Evolutionary conservation across 2,797 vertebrate genomes (phyloP).

Genomic region (Xerus rutilus): DNA sequence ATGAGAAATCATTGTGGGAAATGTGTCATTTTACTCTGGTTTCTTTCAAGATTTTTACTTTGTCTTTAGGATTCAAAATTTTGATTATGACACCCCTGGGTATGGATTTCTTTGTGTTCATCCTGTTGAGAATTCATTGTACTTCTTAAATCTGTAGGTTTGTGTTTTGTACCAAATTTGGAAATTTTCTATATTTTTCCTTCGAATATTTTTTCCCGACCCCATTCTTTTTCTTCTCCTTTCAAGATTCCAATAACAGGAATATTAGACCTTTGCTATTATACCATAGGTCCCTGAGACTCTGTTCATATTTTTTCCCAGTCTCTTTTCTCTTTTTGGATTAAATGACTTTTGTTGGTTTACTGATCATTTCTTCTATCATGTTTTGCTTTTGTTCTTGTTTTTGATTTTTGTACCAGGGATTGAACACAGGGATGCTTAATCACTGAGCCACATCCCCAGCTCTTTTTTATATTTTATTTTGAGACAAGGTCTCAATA

Average conservation of each 20-base stretch:
- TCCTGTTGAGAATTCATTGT: neutral
- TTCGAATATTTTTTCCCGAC: neutral
- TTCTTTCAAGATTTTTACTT: neutral
- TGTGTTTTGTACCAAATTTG: slow-evolving; percentile 27
- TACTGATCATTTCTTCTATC: neutral
- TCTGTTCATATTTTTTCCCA: neutral
- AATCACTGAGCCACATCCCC: too few relatives aligned
- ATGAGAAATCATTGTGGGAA: neutral
- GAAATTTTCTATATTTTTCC: neutral
- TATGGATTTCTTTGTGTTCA: slow-evolving; percentile 22
- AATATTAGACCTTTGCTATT: neutral
- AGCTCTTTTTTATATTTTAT: too few relatives aligned
- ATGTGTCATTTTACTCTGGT: neutral
- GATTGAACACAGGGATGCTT: too few relatives aligned
- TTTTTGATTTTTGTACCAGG: too few relatives aligned
- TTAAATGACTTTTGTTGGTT: neutral
- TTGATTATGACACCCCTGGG: neutral
- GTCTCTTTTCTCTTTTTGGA: neutral
- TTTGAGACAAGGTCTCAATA: too few relatives aligned
- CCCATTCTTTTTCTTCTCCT: neutral
- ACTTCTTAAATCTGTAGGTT: slow-evolving; percentile 10
- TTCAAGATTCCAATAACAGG: neutral
- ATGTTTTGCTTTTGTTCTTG: too few relatives aligned
- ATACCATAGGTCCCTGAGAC: neutral
- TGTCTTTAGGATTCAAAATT: slow-evolving; percentile 8